Base-by-base conservation (phyloP, 2,888 invertebrate genomes). In the Lycocerus yunnanus region DNA sequence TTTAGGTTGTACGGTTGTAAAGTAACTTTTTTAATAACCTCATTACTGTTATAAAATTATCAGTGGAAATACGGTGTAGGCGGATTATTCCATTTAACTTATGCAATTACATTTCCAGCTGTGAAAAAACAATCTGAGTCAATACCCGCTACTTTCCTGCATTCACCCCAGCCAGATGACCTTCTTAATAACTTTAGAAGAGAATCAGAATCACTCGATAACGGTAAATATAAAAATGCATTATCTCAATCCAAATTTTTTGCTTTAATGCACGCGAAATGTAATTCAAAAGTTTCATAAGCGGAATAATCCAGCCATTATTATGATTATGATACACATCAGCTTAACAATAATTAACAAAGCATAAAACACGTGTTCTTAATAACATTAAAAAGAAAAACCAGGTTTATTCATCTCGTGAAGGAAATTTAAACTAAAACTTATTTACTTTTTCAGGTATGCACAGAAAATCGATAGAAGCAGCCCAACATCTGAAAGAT, bases 381-480 rank as follows among this genome's bases (percentile, higher is more conserved):
- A 43, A 43, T 43, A 43, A 43, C 43, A 43, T 43, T 43, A 43
- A 43, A 43, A 43, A n/a, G 43, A 43, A 43, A 43, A 43, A n/a
- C 43, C 43, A 43, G 43, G 43, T 43, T 43, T 43, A 43, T 43
- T 43, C n/a, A n/a, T 43, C 43, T 43, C n/a, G 43, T 2, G n/a
- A n/a, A n/a, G 43, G n/a, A 43, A n/a, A n/a, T 43, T 43, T 43
- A 43, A 43, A 43, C 43, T 43, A 43, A 43, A 43, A n/a, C 43
- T n/a, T n/a, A 43, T 43, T 43, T 15, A 16, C 20, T 24, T 43
- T 84, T 85, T 1, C 87, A 99, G 99, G 99, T 87, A 99, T 99
- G 99, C 99, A 99, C 89, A 94, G 98, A 84, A 99, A 99, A 89
- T 98, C 97, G 68, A 88, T 98, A 85, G 99, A 99, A 90, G 98